These are phyloP conservation scores for Eudemis profundana DNA, from an alignment of 2,888 invertebrate genomes.

Conservation along the genomic window DNA sequence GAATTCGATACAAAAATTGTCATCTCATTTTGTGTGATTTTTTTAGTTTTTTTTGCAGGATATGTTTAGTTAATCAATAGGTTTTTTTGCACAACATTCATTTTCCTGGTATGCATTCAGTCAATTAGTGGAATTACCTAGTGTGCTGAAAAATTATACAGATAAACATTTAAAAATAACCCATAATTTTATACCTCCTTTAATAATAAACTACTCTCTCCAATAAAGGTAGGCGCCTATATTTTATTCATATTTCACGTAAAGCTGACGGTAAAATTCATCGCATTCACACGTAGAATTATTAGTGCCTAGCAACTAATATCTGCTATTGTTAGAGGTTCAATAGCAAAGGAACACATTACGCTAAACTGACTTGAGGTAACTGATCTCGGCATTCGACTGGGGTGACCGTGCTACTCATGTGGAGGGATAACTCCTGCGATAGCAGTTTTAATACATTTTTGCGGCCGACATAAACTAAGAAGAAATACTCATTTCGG, in stretches of 20 bases:
- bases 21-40: too few relatives aligned
- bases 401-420: conserved; percentile 18
- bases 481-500: too few relatives aligned
- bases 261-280: background rate
- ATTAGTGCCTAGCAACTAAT: background rate
- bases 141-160: too few relatives aligned
- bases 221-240: background rate
- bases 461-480: too few relatives aligned
- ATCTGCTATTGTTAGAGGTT: conserved; percentile 23
- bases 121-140: too few relatives aligned
- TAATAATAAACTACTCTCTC: background rate
- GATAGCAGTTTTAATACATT: background rate
- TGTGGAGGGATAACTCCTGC: background rate
- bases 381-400: conserved; percentile 27
- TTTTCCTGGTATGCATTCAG: too few relatives aligned
- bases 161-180: too few relatives aligned
- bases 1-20: too few relatives aligned
- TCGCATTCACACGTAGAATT: conserved; percentile 7
- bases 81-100: too few relatives aligned
- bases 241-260: background rate
- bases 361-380: conserved; percentile 51
- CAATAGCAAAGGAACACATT: conserved; percentile 47
- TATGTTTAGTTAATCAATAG: too few relatives aligned
- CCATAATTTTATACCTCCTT: too few relatives aligned
- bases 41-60: too few relatives aligned